Base-by-base conservation (phyloP, 2,113 vertebrate genomes). In the Chamaea fasciata region DNA sequence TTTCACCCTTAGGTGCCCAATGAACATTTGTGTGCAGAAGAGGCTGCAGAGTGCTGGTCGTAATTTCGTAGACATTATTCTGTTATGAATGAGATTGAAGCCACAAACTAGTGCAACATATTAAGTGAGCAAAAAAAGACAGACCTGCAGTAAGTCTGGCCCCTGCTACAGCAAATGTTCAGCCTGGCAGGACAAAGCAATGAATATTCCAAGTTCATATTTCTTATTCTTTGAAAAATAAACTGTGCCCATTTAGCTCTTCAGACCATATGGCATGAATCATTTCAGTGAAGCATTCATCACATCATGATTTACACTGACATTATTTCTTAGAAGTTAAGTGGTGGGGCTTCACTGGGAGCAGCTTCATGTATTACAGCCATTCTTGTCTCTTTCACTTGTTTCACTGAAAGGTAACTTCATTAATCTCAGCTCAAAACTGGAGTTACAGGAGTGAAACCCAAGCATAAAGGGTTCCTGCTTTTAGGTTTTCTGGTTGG, bases 211-310 rank as follows among this genome's bases (percentile, higher is more conserved):
- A 97, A 97, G 91, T 71, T 92, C 84, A 68, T 94, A 80, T 85
- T 97, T 97, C 94, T 95, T 92, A 91, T 91, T 89, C 92, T 95
- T 97, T 97, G 96, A 96, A 97, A 97, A 97, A 95, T 97, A 96
- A 94, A 85, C 87, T 84, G 26, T 96, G 85, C 96, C 95, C 74
- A 1, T 89, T 96, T 97, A 97, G 94, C 85, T 97, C 81, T 94
- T 88, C 84, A 96, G 93, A 91, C 90, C 94, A 93, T 95, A 92
- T 86, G 91, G 91, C 83, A 62, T 96, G 96, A 97, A 95, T 97
- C 89, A 96, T 89, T 95, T 89, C 93, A 94, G 75, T 81, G 92
- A 97, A 95, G 90, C 90, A 88, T 96, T 88, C 41, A 87, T 81
- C 93, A 90, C 81, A 79, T 83, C 92, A 89, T 47, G 94, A 92